A percentile compares a stretch with the other conserved stretches of the same genome.
Conservation (phyloP, 2,797 vertebrate species). For the Neosilurus mollespiculum region DNA sequence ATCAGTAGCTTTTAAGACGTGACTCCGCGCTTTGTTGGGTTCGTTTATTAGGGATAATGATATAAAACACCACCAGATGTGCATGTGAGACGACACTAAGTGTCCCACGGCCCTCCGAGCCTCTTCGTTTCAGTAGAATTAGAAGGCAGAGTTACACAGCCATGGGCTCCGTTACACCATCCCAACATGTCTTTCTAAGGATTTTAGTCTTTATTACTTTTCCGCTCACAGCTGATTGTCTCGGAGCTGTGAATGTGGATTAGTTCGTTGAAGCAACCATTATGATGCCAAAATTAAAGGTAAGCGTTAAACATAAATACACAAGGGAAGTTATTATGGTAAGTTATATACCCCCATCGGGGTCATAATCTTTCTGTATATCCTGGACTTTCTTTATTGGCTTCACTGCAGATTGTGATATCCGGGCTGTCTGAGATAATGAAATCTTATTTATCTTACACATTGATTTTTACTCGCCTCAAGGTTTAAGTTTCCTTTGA, state of each 20-base stretch:
- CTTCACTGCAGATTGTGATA: neutral
- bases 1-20: neutral
- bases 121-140: conserved; percentile 57
- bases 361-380: neutral
- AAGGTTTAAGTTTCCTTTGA: too few relatives aligned
- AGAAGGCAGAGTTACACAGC: conserved; percentile 54
- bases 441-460: too few relatives aligned
- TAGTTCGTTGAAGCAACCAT: neutral
- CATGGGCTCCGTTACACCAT: neutral
- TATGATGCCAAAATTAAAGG: neutral
- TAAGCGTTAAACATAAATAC: too few relatives aligned
- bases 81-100: conserved; percentile 37
- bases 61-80: conserved; percentile 35
- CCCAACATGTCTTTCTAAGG: neutral
- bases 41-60: conserved; percentile 1
- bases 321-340: too few relatives aligned
- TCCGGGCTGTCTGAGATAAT: too few relatives aligned
- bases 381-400: neutral
- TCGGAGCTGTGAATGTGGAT: too few relatives aligned
- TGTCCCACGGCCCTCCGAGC: conserved; percentile 47
- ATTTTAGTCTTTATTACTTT: too few relatives aligned
- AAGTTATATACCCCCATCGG: too few relatives aligned
- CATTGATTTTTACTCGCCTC: too few relatives aligned
- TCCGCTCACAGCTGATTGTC: neutral
- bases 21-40: neutral